These are phyloP conservation scores for Luscinia megarhynchos DNA, from an alignment of 2,797 vertebrate species.

Conservation along the genomic window DNA sequence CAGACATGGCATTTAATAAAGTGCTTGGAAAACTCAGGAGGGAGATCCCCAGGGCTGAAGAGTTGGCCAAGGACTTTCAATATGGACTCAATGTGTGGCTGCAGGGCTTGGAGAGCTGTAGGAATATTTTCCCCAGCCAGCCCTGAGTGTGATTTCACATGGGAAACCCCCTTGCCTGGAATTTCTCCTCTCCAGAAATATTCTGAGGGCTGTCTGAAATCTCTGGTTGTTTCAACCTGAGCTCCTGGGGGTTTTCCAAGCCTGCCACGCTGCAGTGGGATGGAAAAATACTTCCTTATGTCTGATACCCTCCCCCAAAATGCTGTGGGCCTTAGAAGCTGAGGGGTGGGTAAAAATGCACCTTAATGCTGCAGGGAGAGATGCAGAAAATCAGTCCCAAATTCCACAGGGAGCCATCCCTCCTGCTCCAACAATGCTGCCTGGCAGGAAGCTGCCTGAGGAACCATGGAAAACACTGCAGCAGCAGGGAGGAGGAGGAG, in stretches of 20 bases:
- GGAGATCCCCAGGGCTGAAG: background rate
- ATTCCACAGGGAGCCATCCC: background rate
- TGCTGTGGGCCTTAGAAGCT: fast-evolving
- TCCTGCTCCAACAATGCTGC: background rate
- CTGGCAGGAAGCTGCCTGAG: background rate
- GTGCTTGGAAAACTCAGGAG: background rate
- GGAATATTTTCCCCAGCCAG: background rate
- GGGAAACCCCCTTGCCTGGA: background rate
- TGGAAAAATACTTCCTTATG: background rate
- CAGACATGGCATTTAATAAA: background rate
- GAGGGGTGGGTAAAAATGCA: background rate
- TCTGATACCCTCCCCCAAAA: background rate
- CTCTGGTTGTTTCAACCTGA: background rate
- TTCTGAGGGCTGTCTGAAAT: background rate
- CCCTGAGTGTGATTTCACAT: background rate
- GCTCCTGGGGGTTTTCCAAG: background rate
- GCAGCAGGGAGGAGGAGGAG: background rate
- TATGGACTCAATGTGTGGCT: background rate
- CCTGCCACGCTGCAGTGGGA: background rate
- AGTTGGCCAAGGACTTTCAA: background rate
- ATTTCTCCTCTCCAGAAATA: background rate
- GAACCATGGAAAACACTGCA: background rate
- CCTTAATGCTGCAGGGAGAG: background rate
- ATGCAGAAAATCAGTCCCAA: background rate
- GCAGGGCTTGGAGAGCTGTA: background rate